Evolutionary conservation across 1,140 invertebrate genomes (phyloP).

Genomic region (Tetraneura akinire): DNA sequence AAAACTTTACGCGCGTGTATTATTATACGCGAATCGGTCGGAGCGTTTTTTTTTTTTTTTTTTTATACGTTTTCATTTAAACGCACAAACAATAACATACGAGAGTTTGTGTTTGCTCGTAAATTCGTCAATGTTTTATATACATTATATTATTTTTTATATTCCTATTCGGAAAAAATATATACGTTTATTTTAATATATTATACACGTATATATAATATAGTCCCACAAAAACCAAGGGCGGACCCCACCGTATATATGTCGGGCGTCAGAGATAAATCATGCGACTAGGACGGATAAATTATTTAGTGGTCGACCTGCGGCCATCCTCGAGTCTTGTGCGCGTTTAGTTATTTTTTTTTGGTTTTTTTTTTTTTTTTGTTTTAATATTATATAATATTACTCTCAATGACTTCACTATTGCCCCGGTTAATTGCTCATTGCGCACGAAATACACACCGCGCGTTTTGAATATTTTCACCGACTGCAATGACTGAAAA

Average conservation of each 20-base stretch:
- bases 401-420: neutral
- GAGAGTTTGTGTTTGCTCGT: conserved; percentile 34
- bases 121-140: conserved; percentile 34
- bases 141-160: conserved; percentile 37
- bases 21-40: neutral
- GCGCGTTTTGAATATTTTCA: neutral
- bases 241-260: conserved; percentile 20
- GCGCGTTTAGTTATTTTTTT: neutral
- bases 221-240: conserved; percentile 32
- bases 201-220: neutral
- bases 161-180: conserved; percentile 40
- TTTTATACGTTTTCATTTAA: neutral
- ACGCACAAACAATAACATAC: neutral
- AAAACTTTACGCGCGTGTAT: too few species aligned
- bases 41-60: neutral
- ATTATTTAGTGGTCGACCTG: conserved; percentile 45
- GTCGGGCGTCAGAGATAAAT: conserved; percentile 46
- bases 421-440: conserved; percentile 17
- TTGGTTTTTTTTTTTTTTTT: neutral
- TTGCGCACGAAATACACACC: neutral
- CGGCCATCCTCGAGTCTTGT: conserved; percentile 34
- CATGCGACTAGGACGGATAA: conserved; percentile 43
- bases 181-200: conserved; percentile 31
- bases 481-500: neutral
- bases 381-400: neutral